phyloP scores from a whole-genome alignment of 64 coral and sea anemone genomes.

The Stylophora pistillata region DNA sequence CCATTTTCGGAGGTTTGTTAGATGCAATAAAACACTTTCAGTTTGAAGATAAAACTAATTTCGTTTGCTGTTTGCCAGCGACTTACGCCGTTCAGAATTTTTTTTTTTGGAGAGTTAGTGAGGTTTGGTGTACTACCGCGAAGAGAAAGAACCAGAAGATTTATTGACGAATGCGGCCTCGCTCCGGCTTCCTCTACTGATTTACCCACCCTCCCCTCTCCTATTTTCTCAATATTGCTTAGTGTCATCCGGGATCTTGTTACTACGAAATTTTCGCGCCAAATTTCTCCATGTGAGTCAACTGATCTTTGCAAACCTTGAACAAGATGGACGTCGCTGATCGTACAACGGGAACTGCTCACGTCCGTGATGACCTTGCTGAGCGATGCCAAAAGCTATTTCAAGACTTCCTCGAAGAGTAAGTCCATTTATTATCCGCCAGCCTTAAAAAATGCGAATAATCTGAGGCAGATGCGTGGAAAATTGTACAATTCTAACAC shows the following conservation, averaged over 20 bases:
- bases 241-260: slow-evolving; percentile 67
- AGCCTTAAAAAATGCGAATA: background rate
- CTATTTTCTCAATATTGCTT: background rate
- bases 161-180: no score
- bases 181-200: no score
- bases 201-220: background rate
- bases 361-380: slow-evolving; percentile 91
- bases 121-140: background rate
- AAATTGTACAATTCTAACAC: background rate
- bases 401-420: slow-evolving; percentile 99
- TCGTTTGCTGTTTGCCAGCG: no score
- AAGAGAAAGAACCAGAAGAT: no score
- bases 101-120: no score
- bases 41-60: no score
- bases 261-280: slow-evolving; percentile 88
- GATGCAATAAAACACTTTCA: no score
- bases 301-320: background rate
- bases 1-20: no score
- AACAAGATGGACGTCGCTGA: slow-evolving; percentile 93
- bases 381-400: slow-evolving; percentile 99
- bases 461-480: background rate
- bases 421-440: slow-evolving; percentile 36
- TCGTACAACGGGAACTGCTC: slow-evolving; percentile 86
- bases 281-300: slow-evolving; percentile 81
- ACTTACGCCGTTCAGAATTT: no score